These are phyloP conservation scores for Ondatra zibethicus DNA, from an alignment of 2,113 vertebrate genomes.

Conservation along the genomic window DNA sequence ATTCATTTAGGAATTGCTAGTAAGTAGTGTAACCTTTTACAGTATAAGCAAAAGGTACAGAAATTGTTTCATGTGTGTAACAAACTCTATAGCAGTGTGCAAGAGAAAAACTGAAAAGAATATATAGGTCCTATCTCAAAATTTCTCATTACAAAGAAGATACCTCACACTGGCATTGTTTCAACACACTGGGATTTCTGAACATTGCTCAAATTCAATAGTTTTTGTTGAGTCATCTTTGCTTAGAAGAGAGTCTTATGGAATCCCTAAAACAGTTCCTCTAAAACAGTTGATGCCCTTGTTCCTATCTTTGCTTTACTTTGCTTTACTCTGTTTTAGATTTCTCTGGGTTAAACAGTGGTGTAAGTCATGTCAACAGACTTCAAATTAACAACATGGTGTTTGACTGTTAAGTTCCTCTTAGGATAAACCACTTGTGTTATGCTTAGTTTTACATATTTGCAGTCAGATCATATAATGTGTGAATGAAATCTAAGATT, in stretches of 20 bases:
- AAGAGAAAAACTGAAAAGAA: background rate
- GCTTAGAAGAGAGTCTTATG: background rate
- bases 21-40: background rate
- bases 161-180: background rate
- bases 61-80: background rate
- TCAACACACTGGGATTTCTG: background rate
- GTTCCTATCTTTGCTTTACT: background rate
- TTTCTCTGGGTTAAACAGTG: slow-evolving; percentile 26
- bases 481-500: background rate
- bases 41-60: background rate
- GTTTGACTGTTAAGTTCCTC: background rate
- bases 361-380: background rate
- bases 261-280: background rate
- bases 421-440: background rate
- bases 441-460: slow-evolving; percentile 12
- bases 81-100: background rate
- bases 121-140: background rate
- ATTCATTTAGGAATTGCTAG: background rate
- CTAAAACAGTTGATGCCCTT: background rate
- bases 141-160: background rate
- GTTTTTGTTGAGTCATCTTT: background rate
- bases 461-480: slow-evolving; percentile 27
- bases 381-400: slow-evolving; percentile 34
- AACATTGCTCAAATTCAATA: background rate
- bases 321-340: background rate